A percentile compares a stretch with the other conserved stretches of the same genome.
These are phyloP conservation scores for Aldabrachelys gigantea DNA, from an alignment of 2,113 vertebrate genomes.

Conservation along the genomic window DNA sequence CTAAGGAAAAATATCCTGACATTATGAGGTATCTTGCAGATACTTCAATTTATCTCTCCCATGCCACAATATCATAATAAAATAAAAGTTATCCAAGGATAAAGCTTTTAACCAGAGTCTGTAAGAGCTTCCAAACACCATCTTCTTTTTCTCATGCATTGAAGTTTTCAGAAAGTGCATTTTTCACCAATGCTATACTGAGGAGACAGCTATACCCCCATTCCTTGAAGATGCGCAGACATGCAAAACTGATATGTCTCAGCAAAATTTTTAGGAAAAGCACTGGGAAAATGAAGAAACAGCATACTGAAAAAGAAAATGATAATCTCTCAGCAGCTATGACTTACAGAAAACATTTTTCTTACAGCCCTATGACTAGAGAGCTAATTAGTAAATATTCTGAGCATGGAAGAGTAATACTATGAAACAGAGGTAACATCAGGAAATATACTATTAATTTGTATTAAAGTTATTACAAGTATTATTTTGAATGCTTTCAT, in stretches of 20 bases:
- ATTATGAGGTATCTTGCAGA: neutral
- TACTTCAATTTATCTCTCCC: neutral
- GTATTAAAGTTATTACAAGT: neutral
- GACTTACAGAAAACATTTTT: neutral
- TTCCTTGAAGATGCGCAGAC: neutral
- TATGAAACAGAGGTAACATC: neutral
- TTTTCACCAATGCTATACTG: neutral
- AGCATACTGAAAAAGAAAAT: neutral
- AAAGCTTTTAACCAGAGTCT: neutral
- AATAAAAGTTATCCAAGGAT: neutral
- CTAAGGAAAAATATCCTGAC: neutral
- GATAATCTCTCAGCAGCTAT: neutral
- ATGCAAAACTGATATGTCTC: neutral
- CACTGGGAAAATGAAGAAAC: neutral
- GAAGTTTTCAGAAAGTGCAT: neutral
- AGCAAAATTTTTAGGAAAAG: neutral
- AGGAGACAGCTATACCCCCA: rapidly evolving
- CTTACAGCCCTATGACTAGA: neutral
- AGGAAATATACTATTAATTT: neutral
- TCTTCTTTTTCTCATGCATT: neutral
- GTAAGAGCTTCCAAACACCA: neutral
- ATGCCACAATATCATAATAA: too few relatives aligned
- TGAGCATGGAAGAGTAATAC: neutral
- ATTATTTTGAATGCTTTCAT: too few relatives aligned
- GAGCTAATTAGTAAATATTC: neutral